Conservation (phyloP, 2,888 invertebrate genomes). For the Orthonevra nobilis region DNA sequence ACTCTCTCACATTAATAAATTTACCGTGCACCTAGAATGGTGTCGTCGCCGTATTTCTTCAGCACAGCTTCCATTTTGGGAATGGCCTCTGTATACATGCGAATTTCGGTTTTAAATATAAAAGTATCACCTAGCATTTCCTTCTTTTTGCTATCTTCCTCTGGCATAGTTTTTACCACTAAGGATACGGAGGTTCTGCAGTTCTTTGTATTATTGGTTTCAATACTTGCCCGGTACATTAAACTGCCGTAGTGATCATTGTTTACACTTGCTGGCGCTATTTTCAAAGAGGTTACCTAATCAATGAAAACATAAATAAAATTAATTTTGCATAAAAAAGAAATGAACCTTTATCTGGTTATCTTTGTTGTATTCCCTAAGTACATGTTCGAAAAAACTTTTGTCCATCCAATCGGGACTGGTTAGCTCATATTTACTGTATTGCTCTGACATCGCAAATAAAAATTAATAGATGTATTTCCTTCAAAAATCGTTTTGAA, state of each 20-base stretch:
- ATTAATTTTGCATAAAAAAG: neutral
- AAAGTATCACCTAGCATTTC: conserved; percentile 71
- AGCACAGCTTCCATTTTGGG: conserved; percentile 74
- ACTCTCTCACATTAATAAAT: neutral
- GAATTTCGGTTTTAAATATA: conserved; percentile 74
- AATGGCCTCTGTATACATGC: conserved; percentile 74
- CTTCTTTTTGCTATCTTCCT: conserved; percentile 72
- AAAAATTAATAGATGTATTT: neutral
- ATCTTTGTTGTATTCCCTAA: conserved; percentile 13
- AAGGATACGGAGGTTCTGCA: conserved; percentile 56
- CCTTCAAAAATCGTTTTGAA: neutral
- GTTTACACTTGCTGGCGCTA: conserved; percentile 68
- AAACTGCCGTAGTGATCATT: conserved; percentile 73
- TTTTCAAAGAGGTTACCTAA: conserved; percentile 44
- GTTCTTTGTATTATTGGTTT: conserved; percentile 7
- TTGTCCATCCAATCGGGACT: conserved; percentile 47
- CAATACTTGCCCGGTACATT: conserved; percentile 71
- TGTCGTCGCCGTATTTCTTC: conserved; percentile 71
- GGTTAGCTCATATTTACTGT: conserved; percentile 42
- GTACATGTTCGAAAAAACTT: conserved; percentile 20
- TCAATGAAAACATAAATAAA: neutral
- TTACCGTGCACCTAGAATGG: conserved; percentile 70
- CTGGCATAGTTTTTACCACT: conserved; percentile 75
- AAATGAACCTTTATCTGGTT: conserved; percentile 23
- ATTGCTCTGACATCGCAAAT: conserved; percentile 35